These are phyloP conservation scores for Plotosus lineatus DNA, from an alignment of 2,113 vertebrate species.

Conservation along the genomic window DNA sequence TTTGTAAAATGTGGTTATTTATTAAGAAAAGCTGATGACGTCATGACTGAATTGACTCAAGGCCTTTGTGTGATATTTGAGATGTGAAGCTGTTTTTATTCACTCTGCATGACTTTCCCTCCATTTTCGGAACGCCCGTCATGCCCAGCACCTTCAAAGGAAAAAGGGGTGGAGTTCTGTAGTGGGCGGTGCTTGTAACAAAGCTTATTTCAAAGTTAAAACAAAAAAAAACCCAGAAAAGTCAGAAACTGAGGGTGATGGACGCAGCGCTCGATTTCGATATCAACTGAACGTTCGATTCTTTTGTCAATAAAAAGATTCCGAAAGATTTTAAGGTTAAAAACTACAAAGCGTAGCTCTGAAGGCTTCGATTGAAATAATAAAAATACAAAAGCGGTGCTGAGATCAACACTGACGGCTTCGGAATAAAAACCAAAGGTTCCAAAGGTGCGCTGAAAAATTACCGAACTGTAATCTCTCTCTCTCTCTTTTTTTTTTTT, in stretches of 20 bases:
- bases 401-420: too few species aligned
- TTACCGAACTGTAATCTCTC: neutral
- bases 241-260: neutral
- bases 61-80: too few species aligned
- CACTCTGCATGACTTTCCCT: too few species aligned
- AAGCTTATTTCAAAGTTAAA: too few species aligned
- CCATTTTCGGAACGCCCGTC: too few species aligned
- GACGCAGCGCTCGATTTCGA: neutral
- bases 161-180: neutral
- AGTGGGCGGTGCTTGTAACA: neutral
- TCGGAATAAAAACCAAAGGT: too few species aligned
- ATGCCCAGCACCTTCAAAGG: too few species aligned
- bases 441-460: neutral
- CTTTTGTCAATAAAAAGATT: neutral
- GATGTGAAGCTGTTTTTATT: too few species aligned
- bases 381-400: neutral
- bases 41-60: neutral
- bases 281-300: neutral
- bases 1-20: neutral
- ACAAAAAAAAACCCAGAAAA: neutral
- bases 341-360: constrained; percentile 36
- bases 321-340: neutral
- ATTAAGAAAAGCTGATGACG: neutral
- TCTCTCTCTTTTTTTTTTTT: neutral
- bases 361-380: neutral